Base-by-base conservation (phyloP, 2,888 invertebrate species). In the Sarcophaga variegata region DNA sequence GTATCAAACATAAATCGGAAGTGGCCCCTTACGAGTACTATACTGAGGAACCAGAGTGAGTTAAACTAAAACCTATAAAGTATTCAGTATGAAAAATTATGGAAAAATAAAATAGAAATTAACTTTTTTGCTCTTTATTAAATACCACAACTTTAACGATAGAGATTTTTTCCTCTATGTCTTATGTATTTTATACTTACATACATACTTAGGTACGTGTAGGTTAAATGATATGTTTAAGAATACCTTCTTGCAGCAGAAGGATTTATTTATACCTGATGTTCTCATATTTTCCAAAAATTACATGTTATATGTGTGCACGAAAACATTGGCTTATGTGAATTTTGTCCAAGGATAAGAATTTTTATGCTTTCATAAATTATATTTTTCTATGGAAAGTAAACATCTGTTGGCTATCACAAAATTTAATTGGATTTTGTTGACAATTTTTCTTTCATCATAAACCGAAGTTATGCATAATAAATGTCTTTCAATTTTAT, bases 381-480 rank as follows among this genome's bases (percentile, higher is more conserved):
- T 37, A 37, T 37, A 66, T 8, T 66, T 4, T 37, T n/a, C 14
- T 66, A 20, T 54, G 47, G 5, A 17, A 14, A 25, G 25, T 22
- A 70, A 81, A 75, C 75, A 81, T 75, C 75, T 81, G 75, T 75
- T 75, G 75, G 60, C 62, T 49, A 75, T 75, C 75, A 70, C 62
- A 81, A 37, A 75, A 69, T 75, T 17, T 81, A 75, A 75, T 83
- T 83, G 77, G 71, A 78, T 66, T 66, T 67, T 78, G 66, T 78
- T 72, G 27, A 37, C 17, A 66, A 66, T n/a, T 66, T 66, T 66
- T 64, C 12, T 10, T 17, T 54, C 54, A 4, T 54, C 54, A 17
- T 5, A 54, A 54, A 54, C 14, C 5, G 12, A 14, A 54, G 37
- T 54, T 54, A 4, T 54, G 3, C 54, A 54, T 54, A 54, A 54